Conservation (phyloP, 2,797 vertebrate species). For the Sebastes variabilis region DNA sequence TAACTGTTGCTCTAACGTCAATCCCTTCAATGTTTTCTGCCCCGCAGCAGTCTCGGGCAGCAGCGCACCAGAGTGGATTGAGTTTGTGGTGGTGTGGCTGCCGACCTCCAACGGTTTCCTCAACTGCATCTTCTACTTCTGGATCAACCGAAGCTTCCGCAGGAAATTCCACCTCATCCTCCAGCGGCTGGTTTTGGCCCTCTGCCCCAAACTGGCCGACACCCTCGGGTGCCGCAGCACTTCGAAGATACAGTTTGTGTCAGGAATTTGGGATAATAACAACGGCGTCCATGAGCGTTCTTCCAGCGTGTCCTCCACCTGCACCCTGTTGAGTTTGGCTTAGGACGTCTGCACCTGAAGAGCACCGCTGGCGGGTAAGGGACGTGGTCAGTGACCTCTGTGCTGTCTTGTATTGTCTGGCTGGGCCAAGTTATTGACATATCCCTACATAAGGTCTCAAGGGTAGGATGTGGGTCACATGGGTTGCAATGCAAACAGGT, state of each 20-base stretch:
- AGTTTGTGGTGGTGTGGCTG: slow-evolving; percentile 89
- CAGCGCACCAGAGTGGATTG: slow-evolving; percentile 85
- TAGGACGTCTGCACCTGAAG: slow-evolving; percentile 46
- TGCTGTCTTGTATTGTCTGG: background rate
- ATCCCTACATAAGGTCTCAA: background rate
- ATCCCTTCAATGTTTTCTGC: slow-evolving; percentile 16
- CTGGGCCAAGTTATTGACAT: background rate
- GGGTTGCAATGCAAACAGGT: slow-evolving; percentile 13
- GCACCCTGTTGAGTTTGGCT: slow-evolving; percentile 74
- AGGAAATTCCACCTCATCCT: slow-evolving; percentile 82
- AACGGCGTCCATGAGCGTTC: slow-evolving; percentile 78
- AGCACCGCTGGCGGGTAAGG: background rate
- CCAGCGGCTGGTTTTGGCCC: slow-evolving; percentile 65
- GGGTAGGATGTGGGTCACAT: background rate
- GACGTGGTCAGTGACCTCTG: background rate
- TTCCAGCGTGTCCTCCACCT: slow-evolving; percentile 86
- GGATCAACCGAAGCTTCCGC: slow-evolving; percentile 88
- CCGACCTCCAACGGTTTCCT: slow-evolving; percentile 90
- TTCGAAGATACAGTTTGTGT: slow-evolving; percentile 46
- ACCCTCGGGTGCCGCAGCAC: slow-evolving; percentile 35
- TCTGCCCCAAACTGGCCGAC: slow-evolving; percentile 66
- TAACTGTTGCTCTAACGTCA: background rate
- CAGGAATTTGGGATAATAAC: slow-evolving; percentile 68
- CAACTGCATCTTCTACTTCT: slow-evolving; percentile 93
- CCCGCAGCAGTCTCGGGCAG: slow-evolving; percentile 81